These are phyloP conservation scores for Salarias fasciatus DNA, from an alignment of 2,797 vertebrate genomes.

Conservation along the genomic window DNA sequence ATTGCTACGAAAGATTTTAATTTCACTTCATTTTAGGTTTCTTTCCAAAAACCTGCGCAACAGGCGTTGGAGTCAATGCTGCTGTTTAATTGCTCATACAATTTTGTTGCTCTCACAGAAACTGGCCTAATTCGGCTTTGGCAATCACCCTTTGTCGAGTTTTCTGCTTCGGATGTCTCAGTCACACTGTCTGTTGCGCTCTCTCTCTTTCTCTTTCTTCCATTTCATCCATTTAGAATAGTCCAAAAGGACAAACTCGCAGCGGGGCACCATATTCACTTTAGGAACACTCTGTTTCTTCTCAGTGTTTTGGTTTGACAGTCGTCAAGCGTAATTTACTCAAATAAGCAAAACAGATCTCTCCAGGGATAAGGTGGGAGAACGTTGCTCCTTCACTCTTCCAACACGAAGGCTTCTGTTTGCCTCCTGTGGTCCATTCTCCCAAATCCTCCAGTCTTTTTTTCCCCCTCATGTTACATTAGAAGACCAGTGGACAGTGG, in stretches of 20 bases:
- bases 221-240: slow-evolving; percentile 8
- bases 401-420: slow-evolving; percentile 39
- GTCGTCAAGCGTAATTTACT: slow-evolving; percentile 36
- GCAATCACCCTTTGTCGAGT: not conserved
- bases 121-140: not conserved
- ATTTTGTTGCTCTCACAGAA: not conserved
- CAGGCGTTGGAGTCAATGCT: not conserved
- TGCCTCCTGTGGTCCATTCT: slow-evolving; percentile 46
- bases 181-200: not conserved
- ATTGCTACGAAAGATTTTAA: not conserved
- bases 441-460: slow-evolving; percentile 29
- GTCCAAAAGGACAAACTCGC: slow-evolving; percentile 24
- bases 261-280: slow-evolving; percentile 19
- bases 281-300: slow-evolving; percentile 33
- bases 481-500: not conserved
- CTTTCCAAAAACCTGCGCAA: not conserved
- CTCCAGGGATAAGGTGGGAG: slow-evolving; percentile 20
- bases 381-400: slow-evolving; percentile 39
- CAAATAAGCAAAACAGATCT: slow-evolving; percentile 25
- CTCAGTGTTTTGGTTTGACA: slow-evolving; percentile 27
- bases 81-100: not conserved
- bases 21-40: not conserved
- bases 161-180: not conserved
- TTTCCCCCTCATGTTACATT: slow-evolving; percentile 6
- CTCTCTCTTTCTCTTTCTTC: not conserved